These are phyloP conservation scores for Antrozous pallidus DNA, from an alignment of 2,797 vertebrate species.

Conservation along the genomic window DNA sequence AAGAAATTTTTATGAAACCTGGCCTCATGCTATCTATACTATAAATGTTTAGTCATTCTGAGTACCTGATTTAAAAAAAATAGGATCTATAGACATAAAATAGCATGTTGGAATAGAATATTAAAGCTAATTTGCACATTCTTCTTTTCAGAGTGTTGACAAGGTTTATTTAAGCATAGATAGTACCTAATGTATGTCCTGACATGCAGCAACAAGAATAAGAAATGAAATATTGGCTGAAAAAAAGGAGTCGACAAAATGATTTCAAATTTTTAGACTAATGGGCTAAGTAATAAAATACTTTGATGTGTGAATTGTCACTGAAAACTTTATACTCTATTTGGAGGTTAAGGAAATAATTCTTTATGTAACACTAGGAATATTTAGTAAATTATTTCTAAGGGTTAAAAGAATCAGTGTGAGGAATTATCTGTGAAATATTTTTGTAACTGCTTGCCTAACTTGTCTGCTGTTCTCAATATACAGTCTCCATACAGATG, in stretches of 20 bases:
- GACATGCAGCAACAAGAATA: neutral
- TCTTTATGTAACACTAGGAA: neutral
- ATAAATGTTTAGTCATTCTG: constrained; percentile 38
- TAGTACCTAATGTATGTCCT: neutral
- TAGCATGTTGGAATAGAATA: neutral
- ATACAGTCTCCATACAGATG: neutral
- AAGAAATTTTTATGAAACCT: constrained; percentile 35
- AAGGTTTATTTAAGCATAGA: neutral
- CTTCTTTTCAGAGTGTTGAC: neutral
- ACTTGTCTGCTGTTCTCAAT: neutral
- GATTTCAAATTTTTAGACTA: constrained; percentile 8
- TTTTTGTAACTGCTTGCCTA: neutral
- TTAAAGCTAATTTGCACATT: constrained; percentile 33
- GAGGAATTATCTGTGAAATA: constrained; percentile 2
- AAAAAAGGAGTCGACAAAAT: constrained; percentile 3
- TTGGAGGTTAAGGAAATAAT: neutral
- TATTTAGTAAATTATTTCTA: neutral
- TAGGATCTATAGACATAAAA: constrained; percentile 10
- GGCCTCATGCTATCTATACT: neutral
- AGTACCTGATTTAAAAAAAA: constrained; percentile 1
- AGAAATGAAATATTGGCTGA: neutral
- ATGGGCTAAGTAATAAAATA: neutral
- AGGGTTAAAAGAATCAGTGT: neutral
- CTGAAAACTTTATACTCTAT: neutral
- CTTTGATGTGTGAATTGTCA: neutral